Conservation (phyloP, 2,888 invertebrate species). For the Drosophila acutilabella region DNA sequence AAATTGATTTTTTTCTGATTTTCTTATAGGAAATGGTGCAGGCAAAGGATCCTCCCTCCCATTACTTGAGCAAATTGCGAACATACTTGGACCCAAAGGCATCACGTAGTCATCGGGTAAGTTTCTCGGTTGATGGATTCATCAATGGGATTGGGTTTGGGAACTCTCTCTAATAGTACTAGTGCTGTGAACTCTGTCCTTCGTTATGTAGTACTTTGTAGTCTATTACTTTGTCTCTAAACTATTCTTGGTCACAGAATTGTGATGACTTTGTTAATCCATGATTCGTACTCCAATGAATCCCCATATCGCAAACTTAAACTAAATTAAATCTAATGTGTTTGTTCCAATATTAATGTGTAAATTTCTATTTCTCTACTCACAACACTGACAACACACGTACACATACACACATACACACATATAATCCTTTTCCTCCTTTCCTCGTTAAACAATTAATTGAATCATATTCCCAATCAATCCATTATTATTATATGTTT, state of each 20-base stretch:
- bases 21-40: constrained; percentile 95
- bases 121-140: constrained; percentile 79
- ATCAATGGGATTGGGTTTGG: not conserved
- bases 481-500: constrained; percentile 39
- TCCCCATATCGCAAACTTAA: constrained; percentile 7
- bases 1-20: constrained; percentile 53
- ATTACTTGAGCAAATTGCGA: constrained; percentile 97
- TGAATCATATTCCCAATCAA: constrained; percentile 21
- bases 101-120: constrained; percentile 96
- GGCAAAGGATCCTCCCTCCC: constrained; percentile 98
- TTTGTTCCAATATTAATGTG: constrained; percentile 75
- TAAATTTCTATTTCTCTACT: constrained; percentile 78
- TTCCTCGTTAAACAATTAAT: constrained; percentile 26
- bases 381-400: constrained; percentile 72
- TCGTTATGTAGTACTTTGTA: constrained; percentile 30
- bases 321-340: constrained; percentile 45
- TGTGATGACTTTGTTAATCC: constrained; percentile 25
- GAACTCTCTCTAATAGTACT: not conserved
- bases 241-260: constrained; percentile 31
- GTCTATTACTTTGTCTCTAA: constrained; percentile 15
- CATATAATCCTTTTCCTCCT: constrained; percentile 27
- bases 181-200: constrained; percentile 18
- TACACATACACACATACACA: constrained; percentile 35
- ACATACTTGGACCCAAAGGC: constrained; percentile 98
- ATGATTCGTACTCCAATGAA: constrained; percentile 13